Base-by-base conservation (phyloP, 2,797 vertebrate genomes). In the Falco berigora region DNA sequence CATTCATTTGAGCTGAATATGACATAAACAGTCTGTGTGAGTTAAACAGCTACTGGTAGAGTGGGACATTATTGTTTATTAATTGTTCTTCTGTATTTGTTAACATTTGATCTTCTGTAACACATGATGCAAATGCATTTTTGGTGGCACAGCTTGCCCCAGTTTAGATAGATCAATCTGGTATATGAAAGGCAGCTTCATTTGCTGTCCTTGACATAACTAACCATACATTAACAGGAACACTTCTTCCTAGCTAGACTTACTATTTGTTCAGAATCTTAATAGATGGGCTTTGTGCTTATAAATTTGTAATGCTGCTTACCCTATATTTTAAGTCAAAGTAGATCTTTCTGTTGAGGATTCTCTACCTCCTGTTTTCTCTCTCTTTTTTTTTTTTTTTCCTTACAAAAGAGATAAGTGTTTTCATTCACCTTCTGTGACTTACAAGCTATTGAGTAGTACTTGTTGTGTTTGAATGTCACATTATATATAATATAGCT, bases 181-280 rank as follows among this genome's bases (percentile, higher is more conserved):
- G 61, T 94, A 86, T 96, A 40, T 95, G 93, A 98, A 97, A 97
- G 91, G 75, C 81, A 90, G 92, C 79, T 97, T 97, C 96, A 93
- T 98, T 96, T 96, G 53, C 86, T 88, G 97, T 97, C 98, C 98
- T 98, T 98, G 98, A 97, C 97, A 97, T 96, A 95, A 96, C 86
- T 96, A 96, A 90, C 93, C 91, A 88, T 95, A 90, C 94, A 77
- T 91, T 97, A 96, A 95, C 28, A 17, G 74, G 59, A 72, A 80
- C 55, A 76, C 56, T 96, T 95, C 90, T 96, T 94, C 68, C 91
- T 82, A 92, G 52, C 34, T 89, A 89, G 86, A 88, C 90, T 94
- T 94, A 80, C 79, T 95, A 88, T 97, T 95, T 97, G 90, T 97
- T 97, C 88, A 88, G 88, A 94, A 95, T 96, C 96, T 97, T 97